These are phyloP conservation scores for Drosophila sp. DNA, from an alignment of 1,140 invertebrate species.

Conservation along the genomic window DNA sequence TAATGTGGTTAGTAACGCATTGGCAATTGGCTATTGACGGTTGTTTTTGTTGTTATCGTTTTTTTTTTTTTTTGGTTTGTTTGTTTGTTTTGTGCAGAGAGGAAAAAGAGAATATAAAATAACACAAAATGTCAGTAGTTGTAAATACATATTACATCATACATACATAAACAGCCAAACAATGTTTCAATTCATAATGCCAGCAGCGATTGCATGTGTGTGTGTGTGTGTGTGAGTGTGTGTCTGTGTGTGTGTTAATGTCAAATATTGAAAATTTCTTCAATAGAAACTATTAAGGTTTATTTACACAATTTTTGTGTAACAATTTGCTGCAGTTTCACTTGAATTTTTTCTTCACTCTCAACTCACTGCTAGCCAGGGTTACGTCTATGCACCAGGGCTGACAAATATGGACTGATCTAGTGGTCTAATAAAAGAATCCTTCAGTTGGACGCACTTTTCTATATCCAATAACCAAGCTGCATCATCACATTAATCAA, in stretches of 20 bases:
- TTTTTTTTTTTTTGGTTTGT: not conserved
- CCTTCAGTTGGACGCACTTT: no score
- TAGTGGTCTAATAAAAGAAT: no score
- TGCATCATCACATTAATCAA: no score
- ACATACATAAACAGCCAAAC: not conserved
- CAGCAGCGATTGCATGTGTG: not conserved
- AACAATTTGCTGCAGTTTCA: no score
- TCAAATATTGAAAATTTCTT: no score
- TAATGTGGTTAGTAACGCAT: not conserved
- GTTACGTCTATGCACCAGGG: no score
- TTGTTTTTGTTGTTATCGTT: not conserved
- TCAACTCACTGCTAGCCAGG: no score
- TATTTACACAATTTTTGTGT: no score
- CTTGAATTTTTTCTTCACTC: no score
- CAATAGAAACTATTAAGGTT: no score
- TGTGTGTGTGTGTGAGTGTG: constrained; percentile 15
- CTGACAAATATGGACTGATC: no score
- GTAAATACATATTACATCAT: not conserved
- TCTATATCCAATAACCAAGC: no score
- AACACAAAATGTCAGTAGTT: constrained; percentile 11
- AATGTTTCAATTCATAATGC: not conserved
- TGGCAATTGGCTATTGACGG: not conserved
- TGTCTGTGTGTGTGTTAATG: not conserved
- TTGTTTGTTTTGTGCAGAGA: not conserved
- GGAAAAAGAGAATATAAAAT: constrained; percentile 2